Evolutionary conservation across 2,113 vertebrate genomes (phyloP), one percentile per base, ranked within the genome.

Genomic region (Eidolon helvum): DNA sequence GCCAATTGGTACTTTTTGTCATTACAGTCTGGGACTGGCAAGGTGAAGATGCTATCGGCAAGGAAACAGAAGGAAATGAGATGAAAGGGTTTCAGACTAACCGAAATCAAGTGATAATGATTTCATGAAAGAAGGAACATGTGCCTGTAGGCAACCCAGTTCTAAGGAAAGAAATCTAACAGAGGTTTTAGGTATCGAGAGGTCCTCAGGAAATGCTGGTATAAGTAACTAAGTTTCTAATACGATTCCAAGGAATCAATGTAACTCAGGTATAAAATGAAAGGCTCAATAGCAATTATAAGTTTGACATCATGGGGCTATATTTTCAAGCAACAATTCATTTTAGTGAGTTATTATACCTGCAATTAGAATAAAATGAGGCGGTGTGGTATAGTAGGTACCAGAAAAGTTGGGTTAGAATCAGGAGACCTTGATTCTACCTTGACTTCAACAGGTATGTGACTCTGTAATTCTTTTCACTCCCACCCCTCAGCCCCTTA

Each of bases 61-160:
- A n/a, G 74, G 74, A 72, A 59, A 38, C 35, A 24, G 12, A 68
- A 18, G 59, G 63, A 88, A 87, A 38, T 0, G 45, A 86, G 91
- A 80, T 22, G 66, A 28, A 38, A 80, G 71, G 6, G 35, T 14
- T 65, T 59, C 50, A 12, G 50, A 65, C 33, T 38, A 87, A 90
- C 71, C 24, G 0, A 84, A 40, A 80, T 7, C 21, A 5, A 35
- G 82, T 4, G 55, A 22, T 18, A 65, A 72, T 6, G 38, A 79
- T n/a, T 26, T 66, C 79, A 53, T 0, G 61, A n/a, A 26, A 33
- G 10, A 66, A 55, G 22, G 50, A 75, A 86, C 4, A 14, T 0
- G 14, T 6, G 63, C 9, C 16, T 30, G 15, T 0, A 43, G 59
- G 59, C 89, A n/a, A 53, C 9, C 77, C 10, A 0, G 0, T 30